Conservation (phyloP, 2,888 invertebrate genomes). For the Argynnis bischoffii region DNA sequence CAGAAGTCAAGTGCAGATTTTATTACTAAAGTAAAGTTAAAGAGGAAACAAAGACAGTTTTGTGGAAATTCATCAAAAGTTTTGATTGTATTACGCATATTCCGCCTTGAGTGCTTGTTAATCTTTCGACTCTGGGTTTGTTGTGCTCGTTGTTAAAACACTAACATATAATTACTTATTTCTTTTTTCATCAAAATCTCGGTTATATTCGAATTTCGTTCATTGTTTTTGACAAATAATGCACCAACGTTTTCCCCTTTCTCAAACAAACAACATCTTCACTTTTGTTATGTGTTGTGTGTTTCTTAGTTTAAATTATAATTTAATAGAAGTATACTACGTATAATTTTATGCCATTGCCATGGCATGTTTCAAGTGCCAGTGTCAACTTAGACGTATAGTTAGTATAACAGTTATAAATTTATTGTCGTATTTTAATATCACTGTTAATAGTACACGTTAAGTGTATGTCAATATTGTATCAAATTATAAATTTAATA, state of each 20-base stretch:
- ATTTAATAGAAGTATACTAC: too few relatives aligned
- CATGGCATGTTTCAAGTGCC: too few relatives aligned
- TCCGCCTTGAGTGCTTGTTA: slow-evolving; percentile 64
- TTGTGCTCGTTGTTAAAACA: slow-evolving; percentile 11
- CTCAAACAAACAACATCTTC: too few relatives aligned
- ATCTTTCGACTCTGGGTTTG: slow-evolving; percentile 57
- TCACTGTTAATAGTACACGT: neutral
- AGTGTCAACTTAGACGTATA: too few relatives aligned
- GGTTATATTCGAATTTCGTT: neutral
- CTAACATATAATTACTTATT: neutral
- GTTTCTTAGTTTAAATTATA: too few relatives aligned
- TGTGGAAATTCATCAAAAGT: slow-evolving; percentile 78
- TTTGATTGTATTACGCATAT: slow-evolving; percentile 77
- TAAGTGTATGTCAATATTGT: neutral
- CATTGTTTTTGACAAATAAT: neutral
- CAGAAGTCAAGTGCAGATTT: slow-evolving; percentile 56
- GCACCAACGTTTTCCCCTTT: too few relatives aligned
- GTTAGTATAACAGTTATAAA: too few relatives aligned
- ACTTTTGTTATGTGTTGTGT: too few relatives aligned
- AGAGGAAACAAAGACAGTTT: slow-evolving; percentile 76
- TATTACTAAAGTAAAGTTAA: slow-evolving; percentile 73
- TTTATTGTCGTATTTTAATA: too few relatives aligned
- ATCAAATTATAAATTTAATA: slow-evolving; percentile 8
- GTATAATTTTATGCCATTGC: too few relatives aligned
- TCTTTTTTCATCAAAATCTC: neutral